Base-by-base conservation (phyloP, 2,113 vertebrate genomes). In the Phasianus colchicus region DNA sequence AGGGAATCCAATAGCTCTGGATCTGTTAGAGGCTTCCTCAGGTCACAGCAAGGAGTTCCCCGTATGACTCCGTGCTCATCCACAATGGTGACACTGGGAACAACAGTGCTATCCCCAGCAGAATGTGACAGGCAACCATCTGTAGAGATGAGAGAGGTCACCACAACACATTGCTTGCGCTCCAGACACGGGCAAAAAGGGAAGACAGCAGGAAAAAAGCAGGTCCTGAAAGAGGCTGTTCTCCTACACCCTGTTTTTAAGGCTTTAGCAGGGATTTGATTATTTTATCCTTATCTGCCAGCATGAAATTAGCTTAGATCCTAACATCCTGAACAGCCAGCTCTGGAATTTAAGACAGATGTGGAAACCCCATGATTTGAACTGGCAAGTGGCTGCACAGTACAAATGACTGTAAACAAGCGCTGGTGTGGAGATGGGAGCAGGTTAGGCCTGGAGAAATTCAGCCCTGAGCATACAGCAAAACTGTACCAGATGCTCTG, bases 401-500 rank as follows among this genome's bases (percentile, higher is more conserved):
- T 67, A 72, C 69, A 83, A 32, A 70, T 4, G 7, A 30, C 83
- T 45, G 57, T 58, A 76, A 78, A 61, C 55, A 91, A 7, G 52
- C 65, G 87, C 90, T 72, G 60, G 32, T 81, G 79, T 15, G 3
- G 70, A 75, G 65, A 29, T 27, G 57, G 43, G 13, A 83, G 30
- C 45, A 72, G 76, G 60, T 27, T 65, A 47, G 65, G 42, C 50
- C 32, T 21, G 64, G 83, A 73, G 58, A 88, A 58, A 65, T 36
- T 32, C 83, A 86, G 69, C 72, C 61, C 61, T 61, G 52, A 81
- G 43, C 57, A 27, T 2, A 8, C 61, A 65, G 43, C 88, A 81
- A 77, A 95, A 88, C 73, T 92, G 61, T 43, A 60, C 57, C 90
- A 95, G 90, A 88, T 95, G 88, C 77, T 94, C 79, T 36, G 73